Evolutionary conservation across 2,797 vertebrate genomes (phyloP), one percentile per base, ranked within the genome.

Genomic region (Sebastes baramenuke): DNA sequence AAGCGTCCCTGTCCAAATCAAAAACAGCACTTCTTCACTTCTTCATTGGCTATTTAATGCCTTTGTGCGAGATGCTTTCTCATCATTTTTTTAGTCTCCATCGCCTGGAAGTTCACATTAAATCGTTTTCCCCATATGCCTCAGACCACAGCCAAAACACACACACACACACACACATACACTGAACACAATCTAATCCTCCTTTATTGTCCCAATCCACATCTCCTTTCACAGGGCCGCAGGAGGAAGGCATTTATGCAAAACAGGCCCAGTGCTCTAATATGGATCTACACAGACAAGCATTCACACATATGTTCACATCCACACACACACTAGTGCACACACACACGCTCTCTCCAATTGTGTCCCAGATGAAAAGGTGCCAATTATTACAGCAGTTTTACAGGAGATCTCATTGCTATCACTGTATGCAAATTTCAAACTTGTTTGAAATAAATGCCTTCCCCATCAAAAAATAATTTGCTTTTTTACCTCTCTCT

Each of bases 181-280:
- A n/a, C 25, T 86, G 60, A 58, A 89, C 83, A 87, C 74, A 89
- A 89, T 90, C 85, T 84, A 90, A 93, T 93, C 85, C 87, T 84
- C 81, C 67, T 86, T 89, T 88, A 90, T 92, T 89, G 86, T 91
- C 80, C 86, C 78, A 61, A 60, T 82, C 82, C 88, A 82, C 88
- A 82, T 91, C 84, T 90, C 61, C 76, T 82, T 88, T 90, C 34
- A 68, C 77, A 70, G 24, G 79, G 85, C 87, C 14, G 30, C 87
- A 79, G 76, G 79, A 89, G 85, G 62, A 84, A 81, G 49, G 56
- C 77, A 46, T 88, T 89, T 90, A 88, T 93, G 80, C 81, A 87
- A 91, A 93, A 80, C 76, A 75, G 72, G 9, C 69, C 71, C 60
- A 81, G 69, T 42, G 59, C 76, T 78, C 79, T 60, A 87, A 80